Base-by-base conservation (phyloP, 2,113 vertebrate genomes). In the Dunckerocampus dactyliophorus region DNA sequence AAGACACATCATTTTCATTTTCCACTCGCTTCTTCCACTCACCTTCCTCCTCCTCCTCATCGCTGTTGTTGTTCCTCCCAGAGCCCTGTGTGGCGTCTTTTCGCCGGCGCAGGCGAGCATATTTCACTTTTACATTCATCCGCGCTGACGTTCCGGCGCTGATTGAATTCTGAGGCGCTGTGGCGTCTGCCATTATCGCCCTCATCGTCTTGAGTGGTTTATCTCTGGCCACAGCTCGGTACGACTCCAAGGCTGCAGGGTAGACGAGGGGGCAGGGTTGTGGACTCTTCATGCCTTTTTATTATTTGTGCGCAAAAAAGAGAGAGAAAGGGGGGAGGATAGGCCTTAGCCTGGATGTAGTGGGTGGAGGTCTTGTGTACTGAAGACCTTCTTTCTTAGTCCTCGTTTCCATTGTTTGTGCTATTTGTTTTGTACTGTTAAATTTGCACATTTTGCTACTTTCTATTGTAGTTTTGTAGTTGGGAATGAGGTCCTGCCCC, bases 101-200 rank as follows among this genome's bases (percentile, higher is more conserved):
- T 85, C 87, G 79, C 83, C 65, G 81, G 77, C 80, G 79, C 80
- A 65, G 64, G 66, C 59, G 57, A 84, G 81, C 76, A 79, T 88
- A 85, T 88, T 88, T 88, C 83, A 87, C 82, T 88, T 87, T 87
- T 88, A 85, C 85, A 75, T 84, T 89, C 82, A 85, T 88, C 83
- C 77, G 55, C 83, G 74, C 77, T 88, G 86, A 86, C 84, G 80
- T 82, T 74, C 65, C 67, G 52, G 76, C 76, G 82, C 82, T 90
- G 88, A 91, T 91, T 88, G 89, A 89, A 91, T 90, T 88, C 88
- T 89, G 86, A 89, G 84, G 82, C 88, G 76, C 86, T 80, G 83
- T 85, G 43, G 84, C 76, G 76, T 79, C 84, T 85, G 77, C 87
- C 83, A 88, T 90, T 90, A 90, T 90, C 86, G 82, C 84, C 90